These are phyloP conservation scores for Caenorhabditis sp. DNA, from an alignment of 2,888 invertebrate species.

Conservation along the genomic window DNA sequence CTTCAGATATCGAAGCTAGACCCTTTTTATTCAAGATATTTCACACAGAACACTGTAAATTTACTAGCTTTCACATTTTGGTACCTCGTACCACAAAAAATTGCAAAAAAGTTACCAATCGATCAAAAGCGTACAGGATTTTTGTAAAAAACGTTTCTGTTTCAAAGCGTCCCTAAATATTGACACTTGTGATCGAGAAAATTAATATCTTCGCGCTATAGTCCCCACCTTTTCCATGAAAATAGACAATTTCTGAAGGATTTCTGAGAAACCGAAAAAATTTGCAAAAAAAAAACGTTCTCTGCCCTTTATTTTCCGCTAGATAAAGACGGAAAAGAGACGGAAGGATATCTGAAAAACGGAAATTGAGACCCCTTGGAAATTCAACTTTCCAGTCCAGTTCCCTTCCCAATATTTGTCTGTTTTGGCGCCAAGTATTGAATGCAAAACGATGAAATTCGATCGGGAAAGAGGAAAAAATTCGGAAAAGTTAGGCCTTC, in stretches of 20 bases:
- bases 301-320: neutral
- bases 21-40: no score
- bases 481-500: slow-evolving; percentile 11
- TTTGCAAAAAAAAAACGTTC: neutral
- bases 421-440: neutral
- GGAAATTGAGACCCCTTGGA: neutral
- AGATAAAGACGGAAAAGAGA: slow-evolving; percentile 5
- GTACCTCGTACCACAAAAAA: no score
- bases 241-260: neutral
- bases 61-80: no score
- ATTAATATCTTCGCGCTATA: no score
- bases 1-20: no score
- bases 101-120: no score
- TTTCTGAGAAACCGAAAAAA: neutral
- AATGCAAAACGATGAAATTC: neutral
- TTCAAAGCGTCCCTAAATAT: no score
- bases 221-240: no score
- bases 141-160: no score
- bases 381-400: neutral
- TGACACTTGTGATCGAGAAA: no score
- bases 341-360: neutral
- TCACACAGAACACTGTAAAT: no score
- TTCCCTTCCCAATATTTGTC: slow-evolving; percentile 3
- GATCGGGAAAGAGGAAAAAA: slow-evolving; percentile 1
- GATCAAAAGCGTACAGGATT: no score